phyloP scores from a whole-genome alignment of 2,113 vertebrate species.

The Machaerirhynchus nigripectus region DNA sequence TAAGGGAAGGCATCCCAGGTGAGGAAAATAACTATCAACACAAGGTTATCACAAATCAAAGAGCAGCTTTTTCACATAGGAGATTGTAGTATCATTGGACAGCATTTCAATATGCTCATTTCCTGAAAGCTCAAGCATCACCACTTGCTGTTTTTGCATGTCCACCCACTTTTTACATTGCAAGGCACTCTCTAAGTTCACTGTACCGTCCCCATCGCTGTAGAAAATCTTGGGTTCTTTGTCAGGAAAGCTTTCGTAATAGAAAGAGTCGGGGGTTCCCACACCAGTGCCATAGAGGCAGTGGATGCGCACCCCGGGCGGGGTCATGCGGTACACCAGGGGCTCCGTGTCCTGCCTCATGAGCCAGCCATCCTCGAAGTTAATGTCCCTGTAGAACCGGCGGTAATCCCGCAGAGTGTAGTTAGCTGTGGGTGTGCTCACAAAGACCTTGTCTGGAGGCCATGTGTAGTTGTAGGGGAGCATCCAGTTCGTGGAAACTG shows the following conservation, averaged over 20 bases:
- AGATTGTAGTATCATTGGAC: constrained; percentile 82
- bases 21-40: neutral
- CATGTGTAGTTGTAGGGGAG: constrained; percentile 89
- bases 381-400: constrained; percentile 85
- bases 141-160: constrained; percentile 80
- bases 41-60: constrained; percentile 68
- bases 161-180: constrained; percentile 83
- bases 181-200: constrained; percentile 87
- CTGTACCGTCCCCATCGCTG: constrained; percentile 90
- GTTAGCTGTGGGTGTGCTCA: constrained; percentile 85
- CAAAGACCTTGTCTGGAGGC: constrained; percentile 83
- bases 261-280: constrained; percentile 80
- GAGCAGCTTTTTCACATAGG: constrained; percentile 87
- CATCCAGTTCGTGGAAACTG: constrained; percentile 90
- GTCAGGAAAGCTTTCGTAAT: constrained; percentile 87
- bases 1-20: constrained; percentile 50
- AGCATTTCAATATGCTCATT: constrained; percentile 94
- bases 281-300: constrained; percentile 89
- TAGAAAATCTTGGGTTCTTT: constrained; percentile 81
- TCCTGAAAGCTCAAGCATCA: constrained; percentile 77
- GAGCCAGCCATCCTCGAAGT: constrained; percentile 87
- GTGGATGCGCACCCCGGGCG: constrained; percentile 86
- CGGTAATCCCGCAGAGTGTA: constrained; percentile 88
- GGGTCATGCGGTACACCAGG: constrained; percentile 73
- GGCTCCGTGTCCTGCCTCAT: constrained; percentile 89